Evolutionary conservation across 2,888 invertebrate genomes (phyloP).

Genomic region (Hydropsyche betteni): DNA sequence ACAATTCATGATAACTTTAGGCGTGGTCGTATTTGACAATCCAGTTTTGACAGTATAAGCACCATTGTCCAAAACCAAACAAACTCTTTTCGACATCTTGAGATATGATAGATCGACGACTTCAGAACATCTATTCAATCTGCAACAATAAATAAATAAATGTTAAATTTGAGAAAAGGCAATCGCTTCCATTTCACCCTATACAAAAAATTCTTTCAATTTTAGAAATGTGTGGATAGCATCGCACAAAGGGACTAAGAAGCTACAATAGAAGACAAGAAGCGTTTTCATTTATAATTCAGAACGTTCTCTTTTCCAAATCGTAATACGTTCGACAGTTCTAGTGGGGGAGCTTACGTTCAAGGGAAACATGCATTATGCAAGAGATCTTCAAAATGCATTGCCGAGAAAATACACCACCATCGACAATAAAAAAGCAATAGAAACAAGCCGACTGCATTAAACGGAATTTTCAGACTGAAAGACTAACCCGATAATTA

Average conservation of each 20-base stretch:
- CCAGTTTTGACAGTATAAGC: conserved; percentile 88
- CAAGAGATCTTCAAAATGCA: conserved; percentile 37
- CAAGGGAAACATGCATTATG: conserved; percentile 31
- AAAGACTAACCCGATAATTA: neutral
- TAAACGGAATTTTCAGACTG: neutral
- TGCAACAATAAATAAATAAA: conserved; percentile 10
- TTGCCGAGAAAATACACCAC: neutral
- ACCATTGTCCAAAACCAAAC: conserved; percentile 87
- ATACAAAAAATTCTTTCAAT: neutral
- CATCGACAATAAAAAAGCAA: conserved; percentile 1
- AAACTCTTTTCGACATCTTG: conserved; percentile 58
- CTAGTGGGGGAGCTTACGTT: conserved; percentile 11
- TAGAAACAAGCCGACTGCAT: conserved; percentile 1
- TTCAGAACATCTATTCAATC: neutral
- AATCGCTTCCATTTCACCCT: neutral
- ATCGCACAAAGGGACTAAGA: conserved; percentile 5
- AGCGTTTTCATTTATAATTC: conserved; percentile 44
- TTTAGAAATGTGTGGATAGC: neutral
- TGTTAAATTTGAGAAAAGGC: neutral
- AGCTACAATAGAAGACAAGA: conserved; percentile 24
- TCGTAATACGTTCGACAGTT: conserved; percentile 41
- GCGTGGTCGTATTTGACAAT: conserved; percentile 70
- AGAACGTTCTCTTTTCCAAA: conserved; percentile 41
- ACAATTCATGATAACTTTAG: conserved; percentile 88
- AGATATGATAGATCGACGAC: neutral